Conservation (phyloP, 2,888 invertebrate genomes). For the Tinea semifulvella region DNA sequence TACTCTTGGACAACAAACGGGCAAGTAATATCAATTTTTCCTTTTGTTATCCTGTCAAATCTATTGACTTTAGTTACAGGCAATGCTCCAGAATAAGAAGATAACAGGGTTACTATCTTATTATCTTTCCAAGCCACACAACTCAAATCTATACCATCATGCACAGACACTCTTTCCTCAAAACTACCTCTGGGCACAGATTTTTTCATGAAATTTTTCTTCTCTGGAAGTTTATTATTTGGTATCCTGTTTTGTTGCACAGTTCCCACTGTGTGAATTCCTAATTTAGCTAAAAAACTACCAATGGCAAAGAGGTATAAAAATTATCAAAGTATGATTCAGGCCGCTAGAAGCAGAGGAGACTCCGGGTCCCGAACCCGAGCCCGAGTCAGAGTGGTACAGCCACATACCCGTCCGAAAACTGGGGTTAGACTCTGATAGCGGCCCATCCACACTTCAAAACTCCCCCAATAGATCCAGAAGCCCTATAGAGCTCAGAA, state of each 20-base stretch:
- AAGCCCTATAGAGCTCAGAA: no score
- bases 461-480: no score
- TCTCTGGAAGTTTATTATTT: constrained; percentile 19
- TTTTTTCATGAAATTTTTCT: constrained; percentile 19
- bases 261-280: constrained; percentile 20
- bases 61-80: background rate
- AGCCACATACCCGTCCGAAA: no score
- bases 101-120: background rate
- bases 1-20: constrained; percentile 19
- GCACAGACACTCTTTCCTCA: constrained; percentile 20
- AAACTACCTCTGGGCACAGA: constrained; percentile 27
- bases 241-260: no score
- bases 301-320: constrained; percentile 20
- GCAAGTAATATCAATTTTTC: constrained; percentile 14
- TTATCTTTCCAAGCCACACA: background rate
- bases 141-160: background rate
- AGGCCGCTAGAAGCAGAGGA: no score
- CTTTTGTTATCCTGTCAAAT: background rate
- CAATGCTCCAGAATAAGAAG: background rate
- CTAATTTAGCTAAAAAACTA: constrained; percentile 18
- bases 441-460: no score
- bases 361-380: no score
- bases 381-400: no score
- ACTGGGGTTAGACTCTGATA: no score
- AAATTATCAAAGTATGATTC: constrained; percentile 22